Conservation (phyloP, 2,113 vertebrate species). For the Thunnus thynnus region DNA sequence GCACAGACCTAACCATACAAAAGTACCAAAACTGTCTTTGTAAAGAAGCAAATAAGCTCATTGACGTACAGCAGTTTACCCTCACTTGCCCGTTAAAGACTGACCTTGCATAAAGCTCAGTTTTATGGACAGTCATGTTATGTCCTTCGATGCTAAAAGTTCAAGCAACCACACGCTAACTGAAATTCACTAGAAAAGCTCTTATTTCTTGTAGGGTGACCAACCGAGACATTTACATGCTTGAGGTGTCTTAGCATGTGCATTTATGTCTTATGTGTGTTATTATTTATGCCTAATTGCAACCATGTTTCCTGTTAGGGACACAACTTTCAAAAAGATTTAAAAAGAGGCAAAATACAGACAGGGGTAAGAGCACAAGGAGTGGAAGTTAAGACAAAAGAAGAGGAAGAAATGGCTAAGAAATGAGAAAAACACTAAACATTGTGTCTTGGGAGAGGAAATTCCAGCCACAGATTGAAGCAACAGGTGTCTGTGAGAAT, state of each 20-base stretch:
- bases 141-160: not conserved
- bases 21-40: too few species aligned
- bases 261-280: not conserved
- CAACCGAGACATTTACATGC: too few species aligned
- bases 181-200: too few species aligned
- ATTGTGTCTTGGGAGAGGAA: constrained; percentile 7
- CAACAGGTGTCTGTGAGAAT: constrained; percentile 29
- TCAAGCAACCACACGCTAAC: not conserved
- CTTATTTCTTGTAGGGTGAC: too few species aligned
- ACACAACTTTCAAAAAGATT: not conserved
- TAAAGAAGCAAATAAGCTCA: not conserved
- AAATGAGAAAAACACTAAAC: not conserved
- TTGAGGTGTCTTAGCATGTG: not conserved
- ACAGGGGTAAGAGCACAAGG: not conserved
- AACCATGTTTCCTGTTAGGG: not conserved
- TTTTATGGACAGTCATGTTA: not conserved
- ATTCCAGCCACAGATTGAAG: constrained; percentile 23
- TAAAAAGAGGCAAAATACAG: not conserved
- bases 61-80: too few species aligned
- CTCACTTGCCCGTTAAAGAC: not conserved
- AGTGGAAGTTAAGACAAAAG: not conserved
- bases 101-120: too few species aligned
- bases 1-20: too few species aligned
- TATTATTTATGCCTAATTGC: not conserved
- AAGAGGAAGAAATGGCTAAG: not conserved